Evolutionary conservation across 2,113 vertebrate species (phyloP).

Genomic region (Danionella cerebrum): DNA sequence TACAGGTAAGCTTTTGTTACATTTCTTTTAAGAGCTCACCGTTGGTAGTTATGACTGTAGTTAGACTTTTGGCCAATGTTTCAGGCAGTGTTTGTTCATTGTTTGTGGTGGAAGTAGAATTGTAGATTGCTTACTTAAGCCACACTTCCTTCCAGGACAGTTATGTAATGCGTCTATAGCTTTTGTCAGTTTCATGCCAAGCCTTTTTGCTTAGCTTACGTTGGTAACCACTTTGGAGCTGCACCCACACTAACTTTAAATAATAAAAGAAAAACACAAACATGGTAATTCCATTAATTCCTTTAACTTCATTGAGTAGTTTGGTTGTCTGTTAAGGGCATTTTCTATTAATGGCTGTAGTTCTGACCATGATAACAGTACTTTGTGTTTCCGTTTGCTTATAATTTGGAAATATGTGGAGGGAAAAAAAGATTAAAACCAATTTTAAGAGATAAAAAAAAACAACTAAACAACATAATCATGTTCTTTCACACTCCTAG

Average conservation of each 20-base stretch:
- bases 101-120: neutral
- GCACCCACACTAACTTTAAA: slow-evolving; percentile 13
- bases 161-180: slow-evolving; percentile 36
- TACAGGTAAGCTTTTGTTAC: slow-evolving; percentile 74
- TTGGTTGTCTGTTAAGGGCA: neutral
- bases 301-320: neutral
- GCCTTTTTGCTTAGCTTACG: neutral
- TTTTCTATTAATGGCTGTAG: neutral
- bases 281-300: no score
- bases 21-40: neutral
- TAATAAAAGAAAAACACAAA: neutral
- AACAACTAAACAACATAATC: no score
- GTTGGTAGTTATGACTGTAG: neutral
- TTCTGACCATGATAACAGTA: neutral
- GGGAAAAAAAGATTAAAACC: no score
- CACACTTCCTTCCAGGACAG: neutral
- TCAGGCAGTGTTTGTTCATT: neutral
- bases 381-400: neutral
- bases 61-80: neutral
- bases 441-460: no score
- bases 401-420: neutral
- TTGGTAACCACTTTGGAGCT: neutral
- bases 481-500: no score
- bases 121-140: neutral
- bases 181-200: neutral